Evolutionary conservation across 1,140 invertebrate genomes (phyloP).

Genomic region (Eciton burchellii): DNA sequence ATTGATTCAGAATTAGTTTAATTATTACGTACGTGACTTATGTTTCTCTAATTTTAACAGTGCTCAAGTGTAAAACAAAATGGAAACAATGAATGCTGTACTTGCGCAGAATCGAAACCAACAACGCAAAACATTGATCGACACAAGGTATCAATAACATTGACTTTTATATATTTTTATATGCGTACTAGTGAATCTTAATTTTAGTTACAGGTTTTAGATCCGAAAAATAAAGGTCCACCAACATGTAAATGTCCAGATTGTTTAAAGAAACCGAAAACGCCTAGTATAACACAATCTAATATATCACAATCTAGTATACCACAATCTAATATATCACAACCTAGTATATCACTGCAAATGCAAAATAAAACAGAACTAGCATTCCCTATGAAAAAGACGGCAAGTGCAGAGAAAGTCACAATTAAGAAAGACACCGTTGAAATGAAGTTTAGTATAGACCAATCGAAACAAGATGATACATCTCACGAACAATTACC

Average conservation of each 20-base stretch:
- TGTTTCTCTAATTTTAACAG: constrained; percentile 55
- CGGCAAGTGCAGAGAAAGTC: constrained; percentile 62
- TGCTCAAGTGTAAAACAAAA: constrained; percentile 69
- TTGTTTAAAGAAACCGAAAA: constrained; percentile 79
- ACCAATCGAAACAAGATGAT: constrained; percentile 55
- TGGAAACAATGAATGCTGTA: constrained; percentile 64
- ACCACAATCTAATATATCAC: too few species aligned
- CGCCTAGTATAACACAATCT: constrained; percentile 65
- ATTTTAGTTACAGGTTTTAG: constrained; percentile 82
- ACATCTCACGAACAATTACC: constrained; percentile 47
- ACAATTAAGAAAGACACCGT: constrained; percentile 53
- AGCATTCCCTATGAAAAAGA: constrained; percentile 70
- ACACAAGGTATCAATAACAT: constrained; percentile 78
- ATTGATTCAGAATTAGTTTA: too few species aligned
- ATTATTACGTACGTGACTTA: too few species aligned
- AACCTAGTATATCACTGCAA: too few species aligned
- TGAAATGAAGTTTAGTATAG: constrained; percentile 55
- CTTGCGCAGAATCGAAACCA: constrained; percentile 76
- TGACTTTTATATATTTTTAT: constrained; percentile 4
- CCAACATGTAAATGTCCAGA: constrained; percentile 82
- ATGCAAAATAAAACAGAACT: constrained; percentile 66
- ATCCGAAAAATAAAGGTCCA: constrained; percentile 83
- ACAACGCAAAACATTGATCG: constrained; percentile 78
- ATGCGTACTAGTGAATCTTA: constrained; percentile 10
- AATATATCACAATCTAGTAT: too few species aligned